Conservation (phyloP, 92 coral and sea anemone species). For the Umimayanthus kanabou region DNA sequence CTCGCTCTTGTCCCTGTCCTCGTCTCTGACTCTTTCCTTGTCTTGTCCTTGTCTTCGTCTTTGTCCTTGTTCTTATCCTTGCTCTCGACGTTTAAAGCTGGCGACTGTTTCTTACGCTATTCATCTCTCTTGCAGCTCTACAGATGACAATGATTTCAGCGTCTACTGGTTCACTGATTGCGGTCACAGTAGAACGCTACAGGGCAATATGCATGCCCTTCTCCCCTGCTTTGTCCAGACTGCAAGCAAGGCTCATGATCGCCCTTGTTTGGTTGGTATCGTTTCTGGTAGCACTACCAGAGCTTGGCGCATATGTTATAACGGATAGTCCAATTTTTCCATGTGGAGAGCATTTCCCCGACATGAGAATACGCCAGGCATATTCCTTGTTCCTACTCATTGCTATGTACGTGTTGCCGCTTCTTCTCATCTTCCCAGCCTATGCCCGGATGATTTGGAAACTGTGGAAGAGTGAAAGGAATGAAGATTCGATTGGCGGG, state of each 20-base stretch:
- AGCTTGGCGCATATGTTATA: constrained; percentile 78
- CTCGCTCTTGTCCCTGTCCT: too few species aligned
- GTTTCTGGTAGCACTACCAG: constrained; percentile 82
- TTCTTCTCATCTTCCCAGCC: constrained; percentile 79
- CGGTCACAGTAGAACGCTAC: constrained; percentile 92
- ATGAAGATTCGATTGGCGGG: constrained; percentile 66
- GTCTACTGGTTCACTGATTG: constrained; percentile 88
- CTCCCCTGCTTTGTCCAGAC: constrained; percentile 76
- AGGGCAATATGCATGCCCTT: constrained; percentile 93
- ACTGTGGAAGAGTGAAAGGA: constrained; percentile 67
- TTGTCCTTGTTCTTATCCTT: too few species aligned
- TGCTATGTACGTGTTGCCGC: constrained; percentile 76
- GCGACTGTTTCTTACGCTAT: too few species aligned
- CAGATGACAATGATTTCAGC: constrained; percentile 87
- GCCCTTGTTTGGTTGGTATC: constrained; percentile 82
- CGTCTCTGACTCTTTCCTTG: too few species aligned
- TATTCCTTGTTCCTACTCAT: constrained; percentile 78
- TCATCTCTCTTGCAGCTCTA: constrained; percentile 53
- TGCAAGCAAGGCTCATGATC: constrained; percentile 86
- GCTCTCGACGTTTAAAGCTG: too few species aligned
- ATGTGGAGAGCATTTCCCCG: constrained; percentile 83
- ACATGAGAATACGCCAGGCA: constrained; percentile 47
- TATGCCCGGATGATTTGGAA: constrained; percentile 78
- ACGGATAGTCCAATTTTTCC: constrained; percentile 28
- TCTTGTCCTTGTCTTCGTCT: too few species aligned